phyloP scores from a whole-genome alignment of 2,113 vertebrate species.

The Malaclemys terrapin region DNA sequence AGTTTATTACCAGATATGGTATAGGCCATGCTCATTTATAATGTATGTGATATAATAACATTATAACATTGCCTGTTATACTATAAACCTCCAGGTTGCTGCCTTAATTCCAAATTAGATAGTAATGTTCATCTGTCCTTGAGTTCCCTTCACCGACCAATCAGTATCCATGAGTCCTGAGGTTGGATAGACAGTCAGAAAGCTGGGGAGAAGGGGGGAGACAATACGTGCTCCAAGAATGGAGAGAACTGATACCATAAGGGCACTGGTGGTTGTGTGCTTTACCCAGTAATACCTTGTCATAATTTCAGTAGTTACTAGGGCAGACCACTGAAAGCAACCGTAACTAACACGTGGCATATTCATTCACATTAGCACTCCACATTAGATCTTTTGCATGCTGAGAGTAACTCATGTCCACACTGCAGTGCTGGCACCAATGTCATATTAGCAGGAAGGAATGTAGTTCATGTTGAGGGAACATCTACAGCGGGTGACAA shows the following conservation, averaged over 20 bases:
- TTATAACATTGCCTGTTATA: not conserved
- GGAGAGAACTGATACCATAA: not conserved
- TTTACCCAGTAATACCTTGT: not conserved
- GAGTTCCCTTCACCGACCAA: not conserved
- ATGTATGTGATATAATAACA: not conserved
- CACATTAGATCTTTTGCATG: not conserved
- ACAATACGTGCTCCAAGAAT: not conserved
- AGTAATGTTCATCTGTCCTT: not conserved
- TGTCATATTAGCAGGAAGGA: not conserved
- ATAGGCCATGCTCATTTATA: not conserved
- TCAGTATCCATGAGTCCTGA: not conserved
- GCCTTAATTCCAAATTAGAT: not conserved
- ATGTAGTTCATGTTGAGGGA: not conserved
- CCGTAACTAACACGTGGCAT: not conserved
- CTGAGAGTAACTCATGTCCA: not conserved
- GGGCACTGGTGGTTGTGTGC: not conserved
- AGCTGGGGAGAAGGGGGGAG: not conserved
- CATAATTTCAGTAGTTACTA: not conserved
- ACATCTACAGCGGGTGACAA: not conserved
- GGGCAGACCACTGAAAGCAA: not conserved
- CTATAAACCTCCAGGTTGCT: not conserved
- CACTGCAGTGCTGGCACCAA: not conserved
- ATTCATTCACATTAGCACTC: not conserved
- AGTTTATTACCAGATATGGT: not conserved
- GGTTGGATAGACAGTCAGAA: not conserved